phyloP scores from a whole-genome alignment of 2,888 invertebrate species.

The Spodoptera picta region DNA sequence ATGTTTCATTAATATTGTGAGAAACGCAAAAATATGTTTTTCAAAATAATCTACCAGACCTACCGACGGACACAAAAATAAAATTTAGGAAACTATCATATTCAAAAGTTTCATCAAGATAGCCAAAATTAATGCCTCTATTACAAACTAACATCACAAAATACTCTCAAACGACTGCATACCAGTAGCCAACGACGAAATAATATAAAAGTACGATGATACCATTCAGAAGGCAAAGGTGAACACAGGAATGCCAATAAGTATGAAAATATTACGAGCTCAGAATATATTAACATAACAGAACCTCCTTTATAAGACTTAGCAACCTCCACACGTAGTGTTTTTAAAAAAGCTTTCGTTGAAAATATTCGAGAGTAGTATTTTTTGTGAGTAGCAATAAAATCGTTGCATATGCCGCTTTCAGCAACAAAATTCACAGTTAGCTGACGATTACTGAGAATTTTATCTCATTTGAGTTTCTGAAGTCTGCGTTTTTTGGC shows the following conservation, averaged over 20 bases:
- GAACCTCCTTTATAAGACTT: slow-evolving; percentile 5
- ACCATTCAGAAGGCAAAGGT: slow-evolving; percentile 6
- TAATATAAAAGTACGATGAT: neutral
- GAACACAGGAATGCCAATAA: slow-evolving; percentile 34
- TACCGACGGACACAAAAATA: too few relatives aligned
- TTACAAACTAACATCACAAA: too few relatives aligned
- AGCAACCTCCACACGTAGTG: slow-evolving; percentile 25
- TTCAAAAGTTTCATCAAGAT: too few relatives aligned
- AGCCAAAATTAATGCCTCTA: too few relatives aligned
- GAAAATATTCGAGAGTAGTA: slow-evolving; percentile 36
- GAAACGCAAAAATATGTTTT: too few relatives aligned
- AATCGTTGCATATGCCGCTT: slow-evolving; percentile 7
- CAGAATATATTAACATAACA: slow-evolving; percentile 29
- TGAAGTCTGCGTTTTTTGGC: too few relatives aligned
- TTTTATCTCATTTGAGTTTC: neutral
- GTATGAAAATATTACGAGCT: slow-evolving; percentile 24
- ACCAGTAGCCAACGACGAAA: neutral
- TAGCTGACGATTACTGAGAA: neutral
- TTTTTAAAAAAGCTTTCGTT: slow-evolving; percentile 35
- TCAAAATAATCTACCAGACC: too few relatives aligned
- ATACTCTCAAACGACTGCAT: too few relatives aligned
- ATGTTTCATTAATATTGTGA: too few relatives aligned
- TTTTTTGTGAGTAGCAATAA: slow-evolving; percentile 5
- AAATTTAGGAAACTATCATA: too few relatives aligned
- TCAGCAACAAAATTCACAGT: neutral